Evolutionary conservation across 2,797 vertebrate species (phyloP).

Genomic region (Propithecus deckenii): DNA sequence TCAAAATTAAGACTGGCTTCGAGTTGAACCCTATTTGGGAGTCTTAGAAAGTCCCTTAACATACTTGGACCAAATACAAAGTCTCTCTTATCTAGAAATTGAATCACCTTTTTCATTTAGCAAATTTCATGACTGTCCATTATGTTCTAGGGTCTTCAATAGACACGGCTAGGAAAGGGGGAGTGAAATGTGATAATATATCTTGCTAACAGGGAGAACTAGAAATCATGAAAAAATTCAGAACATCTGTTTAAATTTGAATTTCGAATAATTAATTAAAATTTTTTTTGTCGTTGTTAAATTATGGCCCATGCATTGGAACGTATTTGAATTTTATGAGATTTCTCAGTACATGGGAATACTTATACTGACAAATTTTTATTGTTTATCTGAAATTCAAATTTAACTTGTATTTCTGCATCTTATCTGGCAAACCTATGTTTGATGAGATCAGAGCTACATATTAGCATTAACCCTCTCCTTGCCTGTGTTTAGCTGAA

Average conservation of each 20-base stretch:
- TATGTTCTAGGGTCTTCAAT: neutral
- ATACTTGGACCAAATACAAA: neutral
- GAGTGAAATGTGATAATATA: neutral
- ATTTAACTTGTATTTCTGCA: neutral
- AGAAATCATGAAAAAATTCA: neutral
- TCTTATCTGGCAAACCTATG: neutral
- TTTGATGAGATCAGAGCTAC: neutral
- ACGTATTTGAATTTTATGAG: neutral
- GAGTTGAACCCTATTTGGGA: neutral
- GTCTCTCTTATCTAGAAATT: neutral
- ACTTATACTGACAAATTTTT: neutral
- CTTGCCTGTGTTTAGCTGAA: neutral
- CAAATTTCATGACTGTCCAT: neutral
- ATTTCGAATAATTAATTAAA: neutral
- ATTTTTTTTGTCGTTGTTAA: neutral
- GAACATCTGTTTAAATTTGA: neutral
- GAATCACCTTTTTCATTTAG: neutral
- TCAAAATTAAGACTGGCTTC: neutral
- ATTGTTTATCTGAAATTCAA: constrained; percentile 20
- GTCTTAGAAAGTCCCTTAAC: neutral
- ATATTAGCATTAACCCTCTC: neutral
- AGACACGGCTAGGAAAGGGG: neutral
- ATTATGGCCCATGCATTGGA: neutral
- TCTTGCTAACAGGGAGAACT: neutral
- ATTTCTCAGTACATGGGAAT: neutral